These are phyloP conservation scores for Phaonia tiefii DNA, from an alignment of 2,888 invertebrate genomes.

Conservation along the genomic window DNA sequence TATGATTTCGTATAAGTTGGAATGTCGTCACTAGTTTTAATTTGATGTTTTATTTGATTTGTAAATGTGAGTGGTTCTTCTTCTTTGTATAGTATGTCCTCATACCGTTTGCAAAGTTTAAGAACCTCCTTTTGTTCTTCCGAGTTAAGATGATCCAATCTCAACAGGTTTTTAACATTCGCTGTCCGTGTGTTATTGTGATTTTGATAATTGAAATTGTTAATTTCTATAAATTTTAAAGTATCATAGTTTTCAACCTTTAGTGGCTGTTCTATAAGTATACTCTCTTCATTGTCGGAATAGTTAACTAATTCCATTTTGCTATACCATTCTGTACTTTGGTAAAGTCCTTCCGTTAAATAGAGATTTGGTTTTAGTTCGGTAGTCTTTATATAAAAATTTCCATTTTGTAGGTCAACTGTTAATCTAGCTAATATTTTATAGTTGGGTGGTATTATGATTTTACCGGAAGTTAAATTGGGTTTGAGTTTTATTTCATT, in stretches of 20 bases:
- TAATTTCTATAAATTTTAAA: no score
- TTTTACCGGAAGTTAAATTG: slow-evolving; percentile 10
- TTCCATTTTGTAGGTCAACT: background rate
- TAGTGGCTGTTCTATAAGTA: background rate
- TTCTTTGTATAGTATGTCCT: background rate
- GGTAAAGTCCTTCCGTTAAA: background rate
- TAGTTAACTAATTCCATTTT: background rate
- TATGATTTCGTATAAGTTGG: background rate
- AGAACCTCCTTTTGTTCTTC: background rate
- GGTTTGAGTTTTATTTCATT: background rate
- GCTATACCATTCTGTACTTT: background rate
- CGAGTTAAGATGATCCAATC: background rate
- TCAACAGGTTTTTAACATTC: background rate
- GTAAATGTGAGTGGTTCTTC: background rate
- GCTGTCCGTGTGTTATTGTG: background rate
- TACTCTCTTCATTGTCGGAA: background rate
- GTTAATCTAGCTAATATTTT: background rate
- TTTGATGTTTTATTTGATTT: background rate
- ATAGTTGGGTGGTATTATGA: background rate
- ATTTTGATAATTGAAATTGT: no score
- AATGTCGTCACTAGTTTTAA: background rate
- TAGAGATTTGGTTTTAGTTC: background rate
- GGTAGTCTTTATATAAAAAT: slow-evolving; percentile 6
- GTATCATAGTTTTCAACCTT: no score
- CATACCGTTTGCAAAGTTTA: background rate